Base-by-base conservation (phyloP, 2,797 vertebrate species). In the Pipistrellus pygmaeus region DNA sequence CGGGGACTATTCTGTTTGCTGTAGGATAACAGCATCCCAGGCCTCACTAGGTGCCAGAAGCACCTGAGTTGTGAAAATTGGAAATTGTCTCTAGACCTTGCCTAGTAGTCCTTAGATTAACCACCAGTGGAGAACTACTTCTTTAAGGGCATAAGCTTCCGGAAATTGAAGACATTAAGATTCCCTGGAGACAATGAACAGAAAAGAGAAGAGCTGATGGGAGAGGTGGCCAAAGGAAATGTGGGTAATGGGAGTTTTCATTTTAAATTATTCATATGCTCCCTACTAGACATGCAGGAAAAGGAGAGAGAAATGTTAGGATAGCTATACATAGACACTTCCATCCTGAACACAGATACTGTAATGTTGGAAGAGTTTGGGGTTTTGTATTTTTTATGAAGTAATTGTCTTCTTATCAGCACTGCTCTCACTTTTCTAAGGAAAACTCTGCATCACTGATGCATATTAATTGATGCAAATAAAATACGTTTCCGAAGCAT, bases 401-500 rank as follows among this genome's bases (percentile, higher is more conserved):
- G 15, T 48, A 44, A 86, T 69, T 88, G 8, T 85, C 90, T 81
- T 81, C 68, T 90, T 85, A 68, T 92, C 32, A 53, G 6, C 8
- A 72, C 8, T 73, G 30, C 46, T 83, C 1, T 94, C 27, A 75
- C n/a, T 92, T 95, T 95, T 94, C 53, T 81, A 85, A 85, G 44
- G 20, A 25, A 78, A 62, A 71, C 18, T 78, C 77, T 55, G 17
- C 2, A 44, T 30, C n/a, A n/a, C 13, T 44, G 53, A 48, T 38
- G 1, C 10, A 84, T 87, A 46, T 75, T 41, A 85, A 64, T 41
- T 69, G 23, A 77, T 64, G 8, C 27, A 90, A 76, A 87, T 84
- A 78, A 93, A 91, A 73, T 69, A 90, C 8, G 10, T 90, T 78
- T 85, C 62, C 60, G 38, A 88, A 92, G 38, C 23, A 35, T 41